Base-by-base conservation (phyloP, 2,797 vertebrate genomes). In the Coracias cyanogaster region DNA sequence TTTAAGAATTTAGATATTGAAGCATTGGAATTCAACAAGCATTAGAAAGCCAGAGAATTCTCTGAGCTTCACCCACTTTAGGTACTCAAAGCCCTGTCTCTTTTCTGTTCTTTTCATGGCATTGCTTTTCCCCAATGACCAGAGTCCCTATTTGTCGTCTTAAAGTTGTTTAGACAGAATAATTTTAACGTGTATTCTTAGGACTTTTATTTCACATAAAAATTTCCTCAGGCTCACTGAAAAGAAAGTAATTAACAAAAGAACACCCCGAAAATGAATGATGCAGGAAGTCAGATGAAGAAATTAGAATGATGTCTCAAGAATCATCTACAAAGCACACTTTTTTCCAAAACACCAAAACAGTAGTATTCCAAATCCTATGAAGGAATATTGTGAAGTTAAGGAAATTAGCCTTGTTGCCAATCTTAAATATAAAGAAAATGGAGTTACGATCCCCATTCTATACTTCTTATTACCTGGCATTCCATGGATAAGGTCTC, bases 401-500 rank as follows among this genome's bases (percentile, higher is more conserved):
- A 69, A 66, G 24, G 5, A 71, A 83, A 65, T 78, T 12, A 77
- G 33, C n/a, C 22, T 74, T 72, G 46, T 1, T 86, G 28, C 15
- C 15, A 67, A 58, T 26, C 19, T 72, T 46, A 93, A 93, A 46
- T 14, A 43, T 3, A 20, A n/a, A 54, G 29, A 65, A 89, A 93
- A 58, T 2, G 1, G 14, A 79, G 16, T 33, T 45, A 48, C 3
- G 2, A 77, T 20, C 18, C 39, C 21, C 22, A 19, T 14, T 80
- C 54, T 24, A 67, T 24, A 58, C 18, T 88, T 76, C 6, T 29
- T 87, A 83, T 29, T 97, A 99, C 99, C 99, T 97, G 99, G 99
- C 99, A 99, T 99, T 96, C 99, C 98, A 10, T 99, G 99, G 65
- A 99, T 96, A 33, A 99, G 98, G 97, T 99, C 99, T 2, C 99